Conservation (phyloP, 2,797 vertebrate genomes). For the Streptopelia turtur region DNA sequence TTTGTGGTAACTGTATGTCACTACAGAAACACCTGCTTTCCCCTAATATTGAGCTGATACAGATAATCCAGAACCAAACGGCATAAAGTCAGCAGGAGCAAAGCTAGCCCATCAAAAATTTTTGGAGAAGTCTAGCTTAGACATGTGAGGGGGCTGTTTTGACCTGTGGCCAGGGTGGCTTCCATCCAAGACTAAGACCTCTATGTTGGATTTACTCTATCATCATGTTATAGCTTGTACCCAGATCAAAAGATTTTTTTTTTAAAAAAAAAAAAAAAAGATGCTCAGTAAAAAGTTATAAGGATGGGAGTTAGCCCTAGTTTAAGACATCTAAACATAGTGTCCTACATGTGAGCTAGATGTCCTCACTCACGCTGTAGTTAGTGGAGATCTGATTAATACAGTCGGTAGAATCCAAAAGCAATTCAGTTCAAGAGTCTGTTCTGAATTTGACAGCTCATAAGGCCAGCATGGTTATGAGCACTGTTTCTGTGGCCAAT, state of each 20-base stretch:
- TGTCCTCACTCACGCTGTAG: background rate
- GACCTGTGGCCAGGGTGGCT: background rate
- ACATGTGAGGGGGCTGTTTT: background rate
- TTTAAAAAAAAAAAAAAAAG: background rate
- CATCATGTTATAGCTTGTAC: background rate
- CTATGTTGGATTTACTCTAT: background rate
- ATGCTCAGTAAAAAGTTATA: background rate
- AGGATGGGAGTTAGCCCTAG: background rate
- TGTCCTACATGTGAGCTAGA: background rate
- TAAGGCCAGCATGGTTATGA: background rate
- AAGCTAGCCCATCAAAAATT: background rate
- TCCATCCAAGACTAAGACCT: background rate
- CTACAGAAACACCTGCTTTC: background rate
- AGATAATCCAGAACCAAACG: background rate
- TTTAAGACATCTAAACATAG: background rate
- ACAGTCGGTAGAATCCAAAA: background rate
- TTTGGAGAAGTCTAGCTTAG: background rate
- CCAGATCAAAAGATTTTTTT: background rate
- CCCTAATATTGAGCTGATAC: background rate
- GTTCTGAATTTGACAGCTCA: background rate
- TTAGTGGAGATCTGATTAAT: background rate
- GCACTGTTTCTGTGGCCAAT: background rate
- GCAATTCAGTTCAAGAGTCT: background rate
- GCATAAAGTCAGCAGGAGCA: background rate
- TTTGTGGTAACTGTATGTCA: background rate